Percentiles rank a stretch among this genome's conserved stretches.
Conservation (phyloP, 1,140 invertebrate species). For the Caenorhabditis inopinata region DNA sequence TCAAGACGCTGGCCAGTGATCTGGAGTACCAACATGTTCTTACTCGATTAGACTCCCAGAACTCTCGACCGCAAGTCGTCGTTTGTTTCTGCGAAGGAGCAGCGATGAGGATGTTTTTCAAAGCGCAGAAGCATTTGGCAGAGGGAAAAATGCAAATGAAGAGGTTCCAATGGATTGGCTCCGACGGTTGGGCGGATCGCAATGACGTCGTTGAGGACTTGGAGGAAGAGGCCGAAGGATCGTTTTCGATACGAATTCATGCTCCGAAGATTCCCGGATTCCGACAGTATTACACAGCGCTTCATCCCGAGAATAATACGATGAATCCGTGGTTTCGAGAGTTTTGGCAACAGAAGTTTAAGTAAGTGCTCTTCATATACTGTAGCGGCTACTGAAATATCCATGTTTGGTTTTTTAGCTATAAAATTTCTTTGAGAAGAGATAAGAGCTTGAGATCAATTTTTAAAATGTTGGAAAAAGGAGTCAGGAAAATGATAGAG, state of each 20-base stretch:
- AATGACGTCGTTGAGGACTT: conserved; percentile 66
- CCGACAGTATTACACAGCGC: conserved; percentile 72
- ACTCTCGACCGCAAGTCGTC: conserved; percentile 73
- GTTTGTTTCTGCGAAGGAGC: conserved; percentile 82
- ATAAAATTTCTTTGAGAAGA: too few relatives aligned
- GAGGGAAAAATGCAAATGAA: conserved; percentile 47
- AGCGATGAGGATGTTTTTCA: conserved; percentile 75
- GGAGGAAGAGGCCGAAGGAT: conserved; percentile 75
- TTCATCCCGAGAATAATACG: conserved; percentile 73
- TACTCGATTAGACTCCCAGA: conserved; percentile 20
- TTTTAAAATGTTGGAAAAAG: too few relatives aligned
- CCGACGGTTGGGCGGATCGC: conserved; percentile 64
- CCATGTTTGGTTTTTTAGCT: too few relatives aligned
- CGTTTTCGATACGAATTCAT: conserved; percentile 76
- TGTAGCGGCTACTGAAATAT: too few relatives aligned
- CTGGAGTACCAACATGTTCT: conserved; percentile 38
- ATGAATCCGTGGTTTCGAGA: conserved; percentile 79
- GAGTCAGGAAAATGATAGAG: too few relatives aligned
- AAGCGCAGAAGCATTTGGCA: conserved; percentile 70
- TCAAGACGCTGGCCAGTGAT: conserved; percentile 60
- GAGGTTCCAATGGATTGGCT: conserved; percentile 63
- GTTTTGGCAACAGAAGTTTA: conserved; percentile 76
- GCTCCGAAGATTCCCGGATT: conserved; percentile 70
- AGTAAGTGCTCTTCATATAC: conserved; percentile 71
- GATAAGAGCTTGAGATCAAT: too few relatives aligned